These are phyloP conservation scores for Anagrus nilaparvatae DNA, from an alignment of 1,140 invertebrate genomes.

Conservation along the genomic window DNA sequence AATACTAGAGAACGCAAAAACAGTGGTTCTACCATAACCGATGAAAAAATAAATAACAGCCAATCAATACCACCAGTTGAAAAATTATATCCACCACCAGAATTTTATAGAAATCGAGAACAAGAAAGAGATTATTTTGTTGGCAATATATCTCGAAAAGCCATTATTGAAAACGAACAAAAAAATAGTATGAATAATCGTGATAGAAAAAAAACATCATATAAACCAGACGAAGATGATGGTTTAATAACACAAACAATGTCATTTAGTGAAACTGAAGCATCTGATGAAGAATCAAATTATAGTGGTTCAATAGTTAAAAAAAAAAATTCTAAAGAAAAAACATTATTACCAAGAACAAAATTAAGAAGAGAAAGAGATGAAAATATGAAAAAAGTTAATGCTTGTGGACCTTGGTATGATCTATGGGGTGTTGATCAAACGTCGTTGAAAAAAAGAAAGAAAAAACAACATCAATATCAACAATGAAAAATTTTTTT, in stretches of 20 bases:
- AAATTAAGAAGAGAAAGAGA: constrained; percentile 51
- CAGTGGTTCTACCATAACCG: constrained; percentile 35
- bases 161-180: constrained; percentile 45
- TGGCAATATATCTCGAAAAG: constrained; percentile 40
- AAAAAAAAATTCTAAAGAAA: constrained; percentile 40
- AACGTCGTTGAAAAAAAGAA: constrained; percentile 43
- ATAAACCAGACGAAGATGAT: constrained; percentile 45
- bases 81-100: constrained; percentile 31
- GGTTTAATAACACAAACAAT: constrained; percentile 27
- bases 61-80: constrained; percentile 26
- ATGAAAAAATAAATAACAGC: constrained; percentile 22
- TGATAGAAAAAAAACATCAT: too few relatives aligned
- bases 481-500: constrained; percentile 22
- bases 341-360: constrained; percentile 58
- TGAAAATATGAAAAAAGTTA: constrained; percentile 26
- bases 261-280: constrained; percentile 42
- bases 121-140: constrained; percentile 39
- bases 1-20: constrained; percentile 34
- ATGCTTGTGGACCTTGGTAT: constrained; percentile 79
- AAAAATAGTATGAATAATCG: constrained; percentile 47
- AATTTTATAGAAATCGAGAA: constrained; percentile 42
- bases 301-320: constrained; percentile 47
- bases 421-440: constrained; percentile 67
- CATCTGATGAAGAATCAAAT: constrained; percentile 50
- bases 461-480: constrained; percentile 32